phyloP scores from a whole-genome alignment of 2,797 vertebrate species.

The Micromesistius poutassou region DNA sequence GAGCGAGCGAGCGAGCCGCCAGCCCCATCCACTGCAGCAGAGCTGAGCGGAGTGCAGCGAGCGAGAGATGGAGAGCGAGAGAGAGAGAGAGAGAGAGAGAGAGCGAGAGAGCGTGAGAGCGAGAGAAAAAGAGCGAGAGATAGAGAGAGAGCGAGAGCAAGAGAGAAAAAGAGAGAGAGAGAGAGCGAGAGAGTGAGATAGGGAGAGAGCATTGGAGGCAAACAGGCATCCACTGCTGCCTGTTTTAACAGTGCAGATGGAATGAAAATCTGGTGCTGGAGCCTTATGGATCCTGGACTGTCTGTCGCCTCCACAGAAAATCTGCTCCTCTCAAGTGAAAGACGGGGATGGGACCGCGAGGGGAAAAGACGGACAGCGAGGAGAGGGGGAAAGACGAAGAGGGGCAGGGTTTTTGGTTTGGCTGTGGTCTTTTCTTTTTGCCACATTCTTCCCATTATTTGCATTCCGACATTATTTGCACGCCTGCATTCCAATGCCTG shows the following conservation, averaged over 20 bases:
- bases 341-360: conserved; percentile 17
- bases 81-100: conserved; percentile 22
- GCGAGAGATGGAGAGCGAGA: conserved; percentile 35
- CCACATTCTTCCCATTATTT: not conserved
- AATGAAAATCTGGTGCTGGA: conserved; percentile 83
- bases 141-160: conserved; percentile 27
- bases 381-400: conserved; percentile 6
- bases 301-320: not conserved
- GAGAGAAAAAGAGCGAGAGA: too few species aligned
- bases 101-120: too few species aligned
- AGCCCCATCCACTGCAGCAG: conserved; percentile 95
- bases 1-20: conserved; percentile 82
- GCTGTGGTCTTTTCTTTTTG: not conserved
- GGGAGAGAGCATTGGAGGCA: conserved; percentile 33
- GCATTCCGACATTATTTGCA: too few species aligned
- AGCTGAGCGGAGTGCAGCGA: conserved; percentile 76
- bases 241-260: conserved; percentile 84
- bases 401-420: conserved; percentile 4
- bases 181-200: conserved; percentile 38
- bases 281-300: conserved; percentile 77
- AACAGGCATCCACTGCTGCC: conserved; percentile 64
- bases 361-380: conserved; percentile 27
- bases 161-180: conserved; percentile 5
- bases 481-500: not conserved
- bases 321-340: not conserved